These are phyloP conservation scores for Calosoma granatense DNA, from an alignment of 1,140 invertebrate genomes.

Conservation along the genomic window DNA sequence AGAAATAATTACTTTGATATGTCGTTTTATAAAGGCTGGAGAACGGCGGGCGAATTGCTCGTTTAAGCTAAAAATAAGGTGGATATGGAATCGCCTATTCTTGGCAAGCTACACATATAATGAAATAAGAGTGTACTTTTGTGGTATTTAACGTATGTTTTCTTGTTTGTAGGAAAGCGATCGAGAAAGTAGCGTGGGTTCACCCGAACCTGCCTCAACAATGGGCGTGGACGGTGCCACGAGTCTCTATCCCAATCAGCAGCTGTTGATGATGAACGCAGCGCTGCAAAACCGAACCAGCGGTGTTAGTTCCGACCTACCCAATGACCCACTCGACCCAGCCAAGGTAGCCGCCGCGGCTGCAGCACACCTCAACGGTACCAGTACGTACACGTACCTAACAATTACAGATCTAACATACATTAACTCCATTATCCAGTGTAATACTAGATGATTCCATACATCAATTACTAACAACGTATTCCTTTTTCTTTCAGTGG, in stretches of 20 bases:
- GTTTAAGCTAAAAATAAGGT: no score
- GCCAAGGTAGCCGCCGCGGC: slow-evolving; percentile 36
- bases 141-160: slow-evolving; percentile 3
- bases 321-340: slow-evolving; percentile 33
- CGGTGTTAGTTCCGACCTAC: slow-evolving; percentile 15
- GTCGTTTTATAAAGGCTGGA: no score
- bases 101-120: no score
- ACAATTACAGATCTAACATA: slow-evolving; percentile 21
- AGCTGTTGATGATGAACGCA: slow-evolving; percentile 36
- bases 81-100: no score
- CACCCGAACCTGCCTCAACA: slow-evolving; percentile 47
- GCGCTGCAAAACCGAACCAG: slow-evolving; percentile 34
- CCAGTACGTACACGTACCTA: slow-evolving; percentile 67
- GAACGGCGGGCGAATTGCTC: no score
- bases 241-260: slow-evolving; percentile 37
- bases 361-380: slow-evolving; percentile 56
- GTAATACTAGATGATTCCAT: neutral
- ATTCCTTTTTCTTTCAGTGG: slow-evolving; percentile 60
- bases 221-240: slow-evolving; percentile 37
- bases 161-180: slow-evolving; percentile 54
- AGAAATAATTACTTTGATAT: no score
- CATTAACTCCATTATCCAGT: no score
- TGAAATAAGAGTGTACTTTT: no score
- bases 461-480: no score
- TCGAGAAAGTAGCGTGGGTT: slow-evolving; percentile 53